Evolutionary conservation across 2,113 vertebrate species (phyloP).

Genomic region (Cettia cetti): DNA sequence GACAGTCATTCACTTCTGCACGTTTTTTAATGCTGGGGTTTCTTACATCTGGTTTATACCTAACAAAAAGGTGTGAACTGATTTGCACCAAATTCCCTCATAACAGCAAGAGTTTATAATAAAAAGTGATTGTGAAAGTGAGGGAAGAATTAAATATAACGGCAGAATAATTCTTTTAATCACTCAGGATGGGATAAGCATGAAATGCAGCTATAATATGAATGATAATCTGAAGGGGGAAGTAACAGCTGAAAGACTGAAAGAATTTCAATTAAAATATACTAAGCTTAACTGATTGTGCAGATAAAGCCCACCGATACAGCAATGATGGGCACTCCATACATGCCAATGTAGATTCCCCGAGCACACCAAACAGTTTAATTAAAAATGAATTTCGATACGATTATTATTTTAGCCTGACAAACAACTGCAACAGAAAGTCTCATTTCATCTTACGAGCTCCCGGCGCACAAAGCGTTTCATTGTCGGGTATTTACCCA

Average conservation of each 20-base stretch:
- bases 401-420: constrained; percentile 21
- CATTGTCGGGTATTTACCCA: background rate
- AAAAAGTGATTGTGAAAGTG: background rate
- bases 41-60: background rate
- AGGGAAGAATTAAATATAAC: constrained; percentile 26
- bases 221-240: constrained; percentile 41
- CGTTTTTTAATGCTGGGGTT: background rate
- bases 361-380: background rate
- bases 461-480: background rate
- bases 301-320: constrained; percentile 8
- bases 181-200: constrained; percentile 13
- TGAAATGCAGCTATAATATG: constrained; percentile 25
- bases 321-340: background rate
- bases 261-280: constrained; percentile 61
- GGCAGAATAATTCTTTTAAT: constrained; percentile 24
- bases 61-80: background rate
- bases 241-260: constrained; percentile 45
- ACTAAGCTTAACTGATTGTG: constrained; percentile 25
- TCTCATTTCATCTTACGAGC: background rate
- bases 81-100: constrained; percentile 22
- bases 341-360: background rate
- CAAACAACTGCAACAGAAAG: constrained; percentile 6
- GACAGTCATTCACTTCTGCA: background rate
- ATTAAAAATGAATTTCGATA: constrained; percentile 51
- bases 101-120: background rate